Conservation (phyloP, 2,797 vertebrate genomes). For the Oryzias sinensis region DNA sequence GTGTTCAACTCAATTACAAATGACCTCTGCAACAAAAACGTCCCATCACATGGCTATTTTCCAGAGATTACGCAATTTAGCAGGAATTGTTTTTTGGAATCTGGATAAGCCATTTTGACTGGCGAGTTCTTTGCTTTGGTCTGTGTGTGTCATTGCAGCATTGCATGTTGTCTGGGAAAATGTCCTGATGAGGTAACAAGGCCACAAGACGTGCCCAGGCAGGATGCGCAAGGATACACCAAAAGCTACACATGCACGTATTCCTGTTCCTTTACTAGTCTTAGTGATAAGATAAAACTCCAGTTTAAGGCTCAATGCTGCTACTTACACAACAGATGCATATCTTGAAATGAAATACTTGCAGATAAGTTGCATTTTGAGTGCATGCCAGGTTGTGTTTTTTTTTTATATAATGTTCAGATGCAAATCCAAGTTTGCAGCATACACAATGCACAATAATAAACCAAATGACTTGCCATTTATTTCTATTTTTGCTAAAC, state of each 20-base stretch:
- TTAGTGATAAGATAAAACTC: not conserved
- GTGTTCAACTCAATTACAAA: not conserved
- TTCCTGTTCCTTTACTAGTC: conserved; percentile 1
- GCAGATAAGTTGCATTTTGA: not conserved
- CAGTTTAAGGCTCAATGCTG: not conserved
- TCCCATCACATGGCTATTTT: conserved; percentile 7
- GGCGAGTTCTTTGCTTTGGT: conserved; percentile 15
- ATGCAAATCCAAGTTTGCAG: not conserved
- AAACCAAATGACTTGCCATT: not conserved
- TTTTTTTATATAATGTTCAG: not conserved
- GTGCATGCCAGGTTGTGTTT: not conserved
- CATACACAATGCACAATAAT: not conserved
- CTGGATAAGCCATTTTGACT: conserved; percentile 13
- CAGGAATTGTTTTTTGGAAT: conserved; percentile 29
- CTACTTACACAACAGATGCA: not conserved
- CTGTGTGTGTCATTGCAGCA: conserved; percentile 20
- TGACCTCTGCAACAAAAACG: not conserved
- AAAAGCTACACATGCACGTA: conserved; percentile 43
- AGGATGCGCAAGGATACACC: conserved; percentile 38
- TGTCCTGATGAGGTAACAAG: conserved; percentile 41
- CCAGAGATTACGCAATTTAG: conserved; percentile 31
- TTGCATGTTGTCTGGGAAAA: conserved; percentile 28
- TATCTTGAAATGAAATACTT: not conserved
- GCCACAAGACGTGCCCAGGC: conserved; percentile 50
- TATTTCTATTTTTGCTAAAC: too few species aligned